Evolutionary conservation across 2,888 invertebrate genomes (phyloP).

Genomic region (Drosophila kanekoi): DNA sequence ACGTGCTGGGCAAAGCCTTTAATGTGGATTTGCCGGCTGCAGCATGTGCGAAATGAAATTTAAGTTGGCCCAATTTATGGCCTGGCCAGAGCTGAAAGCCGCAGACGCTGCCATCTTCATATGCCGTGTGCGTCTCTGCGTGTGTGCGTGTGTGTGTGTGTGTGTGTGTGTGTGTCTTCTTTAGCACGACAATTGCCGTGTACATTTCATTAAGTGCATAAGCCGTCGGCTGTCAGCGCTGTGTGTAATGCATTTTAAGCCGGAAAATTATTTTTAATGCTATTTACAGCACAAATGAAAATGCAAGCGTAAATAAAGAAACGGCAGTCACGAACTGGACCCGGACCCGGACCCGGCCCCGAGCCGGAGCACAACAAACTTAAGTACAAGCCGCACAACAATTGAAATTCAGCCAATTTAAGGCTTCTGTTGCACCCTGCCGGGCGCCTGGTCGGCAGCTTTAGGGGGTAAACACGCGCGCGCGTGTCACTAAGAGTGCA

Average conservation of each 20-base stretch:
- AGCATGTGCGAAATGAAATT: conserved; percentile 64
- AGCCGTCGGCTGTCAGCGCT: conserved; percentile 75
- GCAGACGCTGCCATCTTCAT: conserved; percentile 44
- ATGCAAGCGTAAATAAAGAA: conserved; percentile 73
- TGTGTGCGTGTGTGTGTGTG: conserved; percentile 5
- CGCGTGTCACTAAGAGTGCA: conserved; percentile 72
- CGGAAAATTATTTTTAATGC: conserved; percentile 80
- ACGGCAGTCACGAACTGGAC: conserved; percentile 65
- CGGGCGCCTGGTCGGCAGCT: background rate
- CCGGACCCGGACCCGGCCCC: too few species aligned
- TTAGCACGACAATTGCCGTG: conserved; percentile 72
- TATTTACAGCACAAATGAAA: conserved; percentile 78
- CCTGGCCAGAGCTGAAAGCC: conserved; percentile 21
- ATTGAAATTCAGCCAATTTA: conserved; percentile 33
- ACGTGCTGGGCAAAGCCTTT: conserved; percentile 48
- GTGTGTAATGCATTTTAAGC: conserved; percentile 70
- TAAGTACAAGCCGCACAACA: conserved; percentile 24
- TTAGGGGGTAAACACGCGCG: conserved; percentile 22
- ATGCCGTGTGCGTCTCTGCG: background rate
- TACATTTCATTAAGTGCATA: conserved; percentile 82
- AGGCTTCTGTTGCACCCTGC: conserved; percentile 47
- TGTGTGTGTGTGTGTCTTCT: conserved; percentile 13
- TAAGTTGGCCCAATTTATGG: conserved; percentile 75
- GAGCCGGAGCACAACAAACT: conserved; percentile 35
- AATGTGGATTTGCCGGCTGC: conserved; percentile 50